These are phyloP conservation scores for Mythimna albipuncta DNA, from an alignment of 2,888 invertebrate species.

Conservation along the genomic window DNA sequence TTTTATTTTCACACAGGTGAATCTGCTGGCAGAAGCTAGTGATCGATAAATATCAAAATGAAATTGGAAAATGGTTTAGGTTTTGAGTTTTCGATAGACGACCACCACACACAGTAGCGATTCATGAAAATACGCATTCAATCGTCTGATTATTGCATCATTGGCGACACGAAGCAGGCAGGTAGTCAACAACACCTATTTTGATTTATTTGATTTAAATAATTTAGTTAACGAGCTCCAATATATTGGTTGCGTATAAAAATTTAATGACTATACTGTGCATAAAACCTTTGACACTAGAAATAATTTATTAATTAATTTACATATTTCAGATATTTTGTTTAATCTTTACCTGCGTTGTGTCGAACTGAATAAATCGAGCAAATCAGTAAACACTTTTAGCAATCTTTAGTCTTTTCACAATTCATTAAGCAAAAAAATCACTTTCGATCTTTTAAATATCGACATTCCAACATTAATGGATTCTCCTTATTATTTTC, in stretches of 20 bases:
- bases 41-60: too few species aligned
- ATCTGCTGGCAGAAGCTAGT: too few species aligned
- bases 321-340: not conserved
- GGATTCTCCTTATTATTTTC: slow-evolving; percentile 32
- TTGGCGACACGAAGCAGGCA: not conserved
- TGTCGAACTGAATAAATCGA: not conserved
- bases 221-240: not conserved
- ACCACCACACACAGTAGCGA: not conserved
- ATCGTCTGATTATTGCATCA: not conserved
- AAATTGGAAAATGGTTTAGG: too few species aligned
- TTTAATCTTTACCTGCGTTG: not conserved
- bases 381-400: not conserved
- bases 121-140: not conserved
- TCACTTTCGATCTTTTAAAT: not conserved
- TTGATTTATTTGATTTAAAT: not conserved
- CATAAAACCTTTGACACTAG: not conserved
- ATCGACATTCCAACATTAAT: slow-evolving; percentile 4
- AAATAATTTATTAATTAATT: not conserved
- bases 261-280: not conserved
- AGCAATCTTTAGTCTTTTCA: not conserved
- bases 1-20: too few species aligned
- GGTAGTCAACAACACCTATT: not conserved
- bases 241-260: not conserved
- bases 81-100: too few species aligned
- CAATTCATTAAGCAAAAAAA: not conserved